Evolutionary conservation across 1,140 invertebrate genomes (phyloP).

Genomic region (Drosophila navojoa): DNA sequence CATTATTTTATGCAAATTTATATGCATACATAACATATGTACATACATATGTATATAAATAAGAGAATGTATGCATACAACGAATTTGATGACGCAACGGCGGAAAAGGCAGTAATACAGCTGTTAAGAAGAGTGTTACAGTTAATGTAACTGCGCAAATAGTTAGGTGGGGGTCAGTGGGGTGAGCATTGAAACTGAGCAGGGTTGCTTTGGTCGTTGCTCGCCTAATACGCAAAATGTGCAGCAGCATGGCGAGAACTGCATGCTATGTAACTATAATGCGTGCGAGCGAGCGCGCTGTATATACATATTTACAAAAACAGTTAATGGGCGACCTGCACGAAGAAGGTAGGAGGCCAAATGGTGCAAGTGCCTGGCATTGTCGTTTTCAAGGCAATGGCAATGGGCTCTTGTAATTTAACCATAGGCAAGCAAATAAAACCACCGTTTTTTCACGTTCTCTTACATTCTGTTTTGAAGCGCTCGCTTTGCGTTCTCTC

Average conservation of each 20-base stretch:
- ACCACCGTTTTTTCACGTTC: conserved; percentile 11
- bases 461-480: conserved; percentile 20
- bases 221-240: conserved; percentile 75
- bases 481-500: conserved; percentile 34
- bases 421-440: conserved; percentile 39
- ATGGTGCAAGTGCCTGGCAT: conserved; percentile 55
- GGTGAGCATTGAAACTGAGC: conserved; percentile 51
- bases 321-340: conserved; percentile 11
- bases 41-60: background rate
- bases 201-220: conserved; percentile 60
- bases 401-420: conserved; percentile 37
- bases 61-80: conserved; percentile 5
- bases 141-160: conserved; percentile 76
- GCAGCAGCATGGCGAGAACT: conserved; percentile 57
- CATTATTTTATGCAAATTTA: background rate
- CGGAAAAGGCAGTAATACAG: conserved; percentile 49
- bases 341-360: conserved; percentile 16
- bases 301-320: conserved; percentile 34
- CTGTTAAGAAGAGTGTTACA: conserved; percentile 44
- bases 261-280: conserved; percentile 33
- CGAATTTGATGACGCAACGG: conserved; percentile 64
- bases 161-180: conserved; percentile 35
- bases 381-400: conserved; percentile 71
- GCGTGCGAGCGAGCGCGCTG: conserved; percentile 52
- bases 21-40: background rate